phyloP scores from a whole-genome alignment of 92 coral and sea anemone genomes.

The Galaxea fascicularis region DNA sequence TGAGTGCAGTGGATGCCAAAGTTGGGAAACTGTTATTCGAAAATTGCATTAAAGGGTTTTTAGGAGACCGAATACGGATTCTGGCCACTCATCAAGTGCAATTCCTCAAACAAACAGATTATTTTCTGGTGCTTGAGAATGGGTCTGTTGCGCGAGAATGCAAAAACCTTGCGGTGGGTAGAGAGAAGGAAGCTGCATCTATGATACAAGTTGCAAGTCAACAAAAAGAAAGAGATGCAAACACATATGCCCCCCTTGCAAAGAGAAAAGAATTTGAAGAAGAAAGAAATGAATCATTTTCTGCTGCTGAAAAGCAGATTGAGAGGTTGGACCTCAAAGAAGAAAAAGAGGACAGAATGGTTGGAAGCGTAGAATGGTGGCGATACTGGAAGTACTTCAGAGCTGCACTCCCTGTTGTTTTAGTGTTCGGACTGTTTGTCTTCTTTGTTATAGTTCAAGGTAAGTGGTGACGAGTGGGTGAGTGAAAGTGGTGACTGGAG shows the following conservation, averaged over 20 bases:
- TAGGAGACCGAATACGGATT: conserved; percentile 28
- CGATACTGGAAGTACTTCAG: conserved; percentile 31
- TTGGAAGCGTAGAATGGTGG: conserved; percentile 20
- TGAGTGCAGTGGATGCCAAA: conserved; percentile 53
- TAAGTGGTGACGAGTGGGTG: neutral
- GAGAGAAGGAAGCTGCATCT: neutral
- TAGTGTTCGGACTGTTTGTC: neutral
- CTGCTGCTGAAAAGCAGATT: neutral
- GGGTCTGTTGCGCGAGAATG: conserved; percentile 21
- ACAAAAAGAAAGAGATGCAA: neutral
- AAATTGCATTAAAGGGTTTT: conserved; percentile 27
- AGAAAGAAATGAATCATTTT: neutral
- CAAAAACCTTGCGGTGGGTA: neutral
- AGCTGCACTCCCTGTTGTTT: conserved; percentile 10
- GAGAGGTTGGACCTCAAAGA: conserved; percentile 26
- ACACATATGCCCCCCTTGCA: neutral
- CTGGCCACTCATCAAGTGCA: conserved; percentile 43
- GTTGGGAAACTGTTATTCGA: conserved; percentile 51
- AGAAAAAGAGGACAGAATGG: conserved; percentile 25
- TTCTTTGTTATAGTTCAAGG: conserved; percentile 22
- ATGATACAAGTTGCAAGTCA: neutral
- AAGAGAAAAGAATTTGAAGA: neutral
- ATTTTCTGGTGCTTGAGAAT: neutral
- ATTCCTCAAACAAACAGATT: conserved; percentile 24
- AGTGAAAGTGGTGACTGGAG: neutral